Evolutionary conservation across 2,888 invertebrate genomes (phyloP), one percentile per base, ranked within the genome.

Genomic region (Crocallis elinguaria): DNA sequence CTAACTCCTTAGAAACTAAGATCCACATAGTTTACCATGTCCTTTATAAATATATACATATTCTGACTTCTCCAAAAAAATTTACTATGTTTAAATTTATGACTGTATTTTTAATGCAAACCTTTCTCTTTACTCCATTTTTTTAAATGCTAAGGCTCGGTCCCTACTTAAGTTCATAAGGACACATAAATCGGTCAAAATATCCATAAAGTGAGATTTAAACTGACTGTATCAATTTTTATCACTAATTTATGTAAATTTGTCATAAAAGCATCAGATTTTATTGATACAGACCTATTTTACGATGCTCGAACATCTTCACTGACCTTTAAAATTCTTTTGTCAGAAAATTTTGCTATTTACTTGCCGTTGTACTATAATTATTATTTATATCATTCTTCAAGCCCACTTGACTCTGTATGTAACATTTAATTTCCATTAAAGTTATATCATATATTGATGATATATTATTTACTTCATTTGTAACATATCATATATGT

Each of bases 121-220:
- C n/a, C n/a, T n/a, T n/a, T n/a, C n/a, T n/a, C n/a, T n/a, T n/a
- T n/a, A n/a, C n/a, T n/a, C n/a, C n/a, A n/a, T n/a, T n/a, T n/a
- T n/a, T n/a, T n/a, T n/a, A n/a, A n/a, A n/a, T n/a, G n/a, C n/a
- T n/a, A n/a, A n/a, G n/a, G n/a, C n/a, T n/a, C n/a, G n/a, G n/a
- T n/a, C n/a, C n/a, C n/a, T n/a, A n/a, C n/a, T n/a, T n/a, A n/a
- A n/a, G n/a, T n/a, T n/a, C n/a, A n/a, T n/a, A n/a, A n/a, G n/a
- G n/a, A n/a, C n/a, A n/a, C n/a, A n/a, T 42, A 43, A 43, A 43
- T 30, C 16, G n/a, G 6, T 37, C 23, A 43, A 44, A 27, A 13
- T 8, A 8, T 1, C 30, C 9, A 43, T 17, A 29, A 32, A 0
- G 11, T 9, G n/a, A 42, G 19, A 50, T 42, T 29, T 35, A 35